Evolutionary conservation across 2,113 vertebrate genomes (phyloP).

Genomic region (Ophiodon elongatus): DNA sequence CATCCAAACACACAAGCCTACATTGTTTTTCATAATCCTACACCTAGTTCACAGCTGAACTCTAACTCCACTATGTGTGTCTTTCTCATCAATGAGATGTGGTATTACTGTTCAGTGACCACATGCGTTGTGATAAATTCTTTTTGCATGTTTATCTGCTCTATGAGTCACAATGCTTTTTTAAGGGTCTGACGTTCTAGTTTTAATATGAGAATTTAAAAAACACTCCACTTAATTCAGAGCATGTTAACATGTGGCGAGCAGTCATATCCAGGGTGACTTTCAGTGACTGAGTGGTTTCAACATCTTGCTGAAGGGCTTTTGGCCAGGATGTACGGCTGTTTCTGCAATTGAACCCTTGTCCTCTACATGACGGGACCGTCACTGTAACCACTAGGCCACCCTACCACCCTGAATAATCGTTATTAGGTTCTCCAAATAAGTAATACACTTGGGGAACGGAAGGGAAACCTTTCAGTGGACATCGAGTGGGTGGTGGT

Average conservation of each 20-base stretch:
- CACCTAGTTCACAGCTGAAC: slow-evolving; percentile 57
- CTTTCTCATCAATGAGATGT: slow-evolving; percentile 74
- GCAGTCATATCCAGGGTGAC: slow-evolving; percentile 49
- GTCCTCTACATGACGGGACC: slow-evolving; percentile 69
- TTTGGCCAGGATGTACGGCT: slow-evolving; percentile 51
- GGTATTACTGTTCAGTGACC: slow-evolving; percentile 72
- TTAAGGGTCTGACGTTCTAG: slow-evolving; percentile 62
- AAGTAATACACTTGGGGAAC: slow-evolving; percentile 77
- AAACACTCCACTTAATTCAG: slow-evolving; percentile 62
- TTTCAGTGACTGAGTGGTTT: slow-evolving; percentile 53
- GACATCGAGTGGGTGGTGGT: slow-evolving; percentile 74
- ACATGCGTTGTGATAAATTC: slow-evolving; percentile 45
- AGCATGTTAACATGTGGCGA: slow-evolving; percentile 62
- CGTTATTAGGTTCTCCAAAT: slow-evolving; percentile 78
- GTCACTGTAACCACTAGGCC: slow-evolving; percentile 65
- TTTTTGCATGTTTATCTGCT: slow-evolving; percentile 73
- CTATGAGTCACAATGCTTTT: slow-evolving; percentile 77
- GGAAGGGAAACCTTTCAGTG: slow-evolving; percentile 80
- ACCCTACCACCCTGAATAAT: slow-evolving; percentile 62
- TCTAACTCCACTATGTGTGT: slow-evolving; percentile 62
- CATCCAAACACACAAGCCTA: slow-evolving; percentile 35
- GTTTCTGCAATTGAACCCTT: slow-evolving; percentile 74
- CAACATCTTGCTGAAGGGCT: slow-evolving; percentile 49
- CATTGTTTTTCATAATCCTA: slow-evolving; percentile 48
- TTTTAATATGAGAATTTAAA: slow-evolving; percentile 65